Conservation (phyloP, 2,797 vertebrate species). For the Balearica regulorum region DNA sequence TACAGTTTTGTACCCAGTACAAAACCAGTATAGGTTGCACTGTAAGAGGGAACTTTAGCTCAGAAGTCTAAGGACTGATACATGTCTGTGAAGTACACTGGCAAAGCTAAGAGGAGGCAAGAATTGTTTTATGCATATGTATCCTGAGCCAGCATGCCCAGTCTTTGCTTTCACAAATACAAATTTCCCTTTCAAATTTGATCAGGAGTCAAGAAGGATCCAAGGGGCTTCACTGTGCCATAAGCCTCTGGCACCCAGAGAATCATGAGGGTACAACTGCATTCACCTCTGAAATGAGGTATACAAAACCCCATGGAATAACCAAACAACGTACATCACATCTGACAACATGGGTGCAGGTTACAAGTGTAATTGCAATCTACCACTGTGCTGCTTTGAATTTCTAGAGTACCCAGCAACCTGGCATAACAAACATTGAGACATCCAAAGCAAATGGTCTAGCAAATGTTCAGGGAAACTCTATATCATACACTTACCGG, state of each 20-base stretch:
- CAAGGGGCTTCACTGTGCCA: neutral
- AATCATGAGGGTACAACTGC: neutral
- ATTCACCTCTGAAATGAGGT: neutral
- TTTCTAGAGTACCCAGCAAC: slow-evolving; percentile 32
- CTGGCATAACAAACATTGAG: slow-evolving; percentile 22
- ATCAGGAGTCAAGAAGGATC: neutral
- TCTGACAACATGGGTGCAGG: rapidly evolving
- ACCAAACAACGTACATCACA: rapidly evolving
- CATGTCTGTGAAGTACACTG: rapidly evolving
- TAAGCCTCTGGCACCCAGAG: neutral
- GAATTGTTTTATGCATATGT: neutral
- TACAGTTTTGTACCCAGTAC: neutral
- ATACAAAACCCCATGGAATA: neutral
- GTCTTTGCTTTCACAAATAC: neutral
- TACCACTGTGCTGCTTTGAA: neutral
- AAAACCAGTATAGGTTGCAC: neutral
- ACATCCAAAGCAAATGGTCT: neutral
- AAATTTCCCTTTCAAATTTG: neutral
- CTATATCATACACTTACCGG: neutral
- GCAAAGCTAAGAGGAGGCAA: neutral
- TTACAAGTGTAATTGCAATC: neutral
- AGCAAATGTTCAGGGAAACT: slow-evolving; percentile 17
- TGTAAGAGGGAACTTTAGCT: neutral
- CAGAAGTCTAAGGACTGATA: neutral
- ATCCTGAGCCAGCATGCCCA: neutral